Evolutionary conservation across 1,140 invertebrate genomes (phyloP), one percentile per base, ranked within the genome.

Genomic region (Tetragnatha versicolor): DNA sequence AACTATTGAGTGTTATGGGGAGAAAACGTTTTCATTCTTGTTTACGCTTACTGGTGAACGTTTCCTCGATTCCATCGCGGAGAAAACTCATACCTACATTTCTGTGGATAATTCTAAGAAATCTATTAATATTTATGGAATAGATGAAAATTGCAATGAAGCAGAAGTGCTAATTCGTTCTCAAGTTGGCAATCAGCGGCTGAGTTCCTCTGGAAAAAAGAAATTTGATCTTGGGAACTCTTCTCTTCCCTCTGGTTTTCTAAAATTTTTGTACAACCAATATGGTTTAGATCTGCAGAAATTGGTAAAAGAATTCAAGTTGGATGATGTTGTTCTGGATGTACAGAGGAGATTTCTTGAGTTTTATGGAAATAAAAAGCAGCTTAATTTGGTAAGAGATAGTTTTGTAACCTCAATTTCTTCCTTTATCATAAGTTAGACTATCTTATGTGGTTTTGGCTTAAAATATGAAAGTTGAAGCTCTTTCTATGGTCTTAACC

Each of bases 281-380:
- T 80, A 75, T 75, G 79, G 79, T 14, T 58, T 35, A 7, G 49
- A 68, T 45, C 68, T 80, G 29, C 10, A 58, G 29, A 49, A 31
- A 14, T 80, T 80, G 25, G 29, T 73, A 12, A 33, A 42, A 5
- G 14, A 45, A 20, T 75, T 45, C 39, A 27, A 25, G 22, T 60
- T 80, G 7, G 58, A 42, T 31, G 22, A 5, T 17, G 79, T 63
- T 22, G 17, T 42, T 17, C 2, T 80, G 7, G 51, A 79, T 51
- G n/a, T n/a, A 7, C 35, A 20, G 9, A 2, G 3, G 14, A 14
- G 17, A 42, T 42, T 7, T 42, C 39, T 9, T 42, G 17, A 17
- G 39, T n/a, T n/a, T n/a, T n/a, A n/a, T n/a, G n/a, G n/a, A n/a
- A n/a, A n/a, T n/a, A n/a, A n/a, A n/a, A n/a, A n/a, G n/a, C n/a